Evolutionary conservation across 2,797 vertebrate genomes (phyloP).

Genomic region (Lagorchestes hirsutus): DNA sequence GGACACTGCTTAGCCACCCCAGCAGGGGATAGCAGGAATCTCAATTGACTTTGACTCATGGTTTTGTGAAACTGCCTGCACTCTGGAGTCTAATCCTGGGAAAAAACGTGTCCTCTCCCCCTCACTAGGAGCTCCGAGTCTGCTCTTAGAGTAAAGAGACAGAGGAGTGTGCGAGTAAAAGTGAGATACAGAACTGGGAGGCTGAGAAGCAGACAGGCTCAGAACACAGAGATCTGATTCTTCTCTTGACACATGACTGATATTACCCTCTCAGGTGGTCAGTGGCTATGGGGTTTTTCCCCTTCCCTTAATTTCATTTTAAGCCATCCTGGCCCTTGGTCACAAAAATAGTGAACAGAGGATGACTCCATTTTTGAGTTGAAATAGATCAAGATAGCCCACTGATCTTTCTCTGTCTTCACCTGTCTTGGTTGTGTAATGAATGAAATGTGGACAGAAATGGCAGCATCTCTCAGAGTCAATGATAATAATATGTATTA

Average conservation of each 20-base stretch:
- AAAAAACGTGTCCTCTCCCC: constrained; percentile 31
- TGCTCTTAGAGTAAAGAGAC: constrained; percentile 38
- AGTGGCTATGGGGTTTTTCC: not conserved
- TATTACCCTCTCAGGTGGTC: not conserved
- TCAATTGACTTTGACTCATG: constrained; percentile 81
- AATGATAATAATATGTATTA: constrained; percentile 61
- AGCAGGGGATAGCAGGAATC: constrained; percentile 82
- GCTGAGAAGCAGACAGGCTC: constrained; percentile 13
- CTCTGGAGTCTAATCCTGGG: constrained; percentile 75
- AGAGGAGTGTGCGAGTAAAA: constrained; percentile 41
- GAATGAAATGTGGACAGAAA: constrained; percentile 65
- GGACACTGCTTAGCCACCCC: constrained; percentile 86
- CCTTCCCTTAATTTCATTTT: not conserved
- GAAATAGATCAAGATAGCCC: constrained; percentile 49
- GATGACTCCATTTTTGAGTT: constrained; percentile 63
- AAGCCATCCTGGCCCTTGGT: not conserved
- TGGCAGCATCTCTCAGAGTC: not conserved
- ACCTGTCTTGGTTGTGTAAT: constrained; percentile 56
- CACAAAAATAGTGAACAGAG: constrained; percentile 63
- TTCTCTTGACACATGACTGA: not conserved
- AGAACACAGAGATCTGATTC: not conserved
- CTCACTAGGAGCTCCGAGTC: constrained; percentile 19
- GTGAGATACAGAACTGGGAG: constrained; percentile 28
- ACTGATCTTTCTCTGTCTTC: constrained; percentile 63
- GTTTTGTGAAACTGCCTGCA: constrained; percentile 82